Evolutionary conservation across 1,140 invertebrate genomes (phyloP).

Genomic region (Cotesia chilonis): DNA sequence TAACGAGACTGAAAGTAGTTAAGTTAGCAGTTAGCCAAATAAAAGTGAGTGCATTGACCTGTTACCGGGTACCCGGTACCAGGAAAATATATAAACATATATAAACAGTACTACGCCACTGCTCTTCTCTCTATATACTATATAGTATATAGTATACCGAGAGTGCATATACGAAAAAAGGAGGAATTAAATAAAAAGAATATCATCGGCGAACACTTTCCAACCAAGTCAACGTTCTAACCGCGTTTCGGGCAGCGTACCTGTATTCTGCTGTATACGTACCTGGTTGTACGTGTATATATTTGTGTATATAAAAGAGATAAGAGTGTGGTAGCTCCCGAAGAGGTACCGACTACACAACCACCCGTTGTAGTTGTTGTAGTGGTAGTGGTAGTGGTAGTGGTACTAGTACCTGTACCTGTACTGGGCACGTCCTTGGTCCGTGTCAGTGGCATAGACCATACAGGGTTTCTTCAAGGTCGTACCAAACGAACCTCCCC

Average conservation of each 20-base stretch:
- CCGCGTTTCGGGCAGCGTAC: constrained; percentile 65
- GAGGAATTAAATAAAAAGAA: constrained; percentile 24
- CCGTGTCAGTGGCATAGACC: constrained; percentile 67
- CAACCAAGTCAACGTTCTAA: constrained; percentile 55
- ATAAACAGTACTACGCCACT: constrained; percentile 31
- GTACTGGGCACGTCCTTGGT: constrained; percentile 62
- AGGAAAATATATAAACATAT: neutral
- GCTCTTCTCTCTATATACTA: constrained; percentile 1
- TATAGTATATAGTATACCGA: too few species aligned
- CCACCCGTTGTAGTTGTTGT: constrained; percentile 14
- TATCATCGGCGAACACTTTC: constrained; percentile 31
- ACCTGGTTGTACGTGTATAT: neutral
- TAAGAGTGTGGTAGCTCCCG: too few species aligned
- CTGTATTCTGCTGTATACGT: constrained; percentile 57
- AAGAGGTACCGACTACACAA: constrained; percentile 1
- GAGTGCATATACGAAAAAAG: constrained; percentile 12
- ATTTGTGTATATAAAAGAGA: too few species aligned
- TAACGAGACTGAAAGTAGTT: neutral
- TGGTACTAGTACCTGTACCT: too few species aligned
- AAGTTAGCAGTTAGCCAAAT: neutral
- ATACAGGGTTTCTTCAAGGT: constrained; percentile 66
- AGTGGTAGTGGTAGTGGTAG: constrained; percentile 34
- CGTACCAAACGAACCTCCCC: constrained; percentile 52
- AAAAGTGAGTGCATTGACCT: neutral
- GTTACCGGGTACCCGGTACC: neutral